Base-by-base conservation (phyloP, 2,888 invertebrate species). In the Apotomis betuletana region DNA sequence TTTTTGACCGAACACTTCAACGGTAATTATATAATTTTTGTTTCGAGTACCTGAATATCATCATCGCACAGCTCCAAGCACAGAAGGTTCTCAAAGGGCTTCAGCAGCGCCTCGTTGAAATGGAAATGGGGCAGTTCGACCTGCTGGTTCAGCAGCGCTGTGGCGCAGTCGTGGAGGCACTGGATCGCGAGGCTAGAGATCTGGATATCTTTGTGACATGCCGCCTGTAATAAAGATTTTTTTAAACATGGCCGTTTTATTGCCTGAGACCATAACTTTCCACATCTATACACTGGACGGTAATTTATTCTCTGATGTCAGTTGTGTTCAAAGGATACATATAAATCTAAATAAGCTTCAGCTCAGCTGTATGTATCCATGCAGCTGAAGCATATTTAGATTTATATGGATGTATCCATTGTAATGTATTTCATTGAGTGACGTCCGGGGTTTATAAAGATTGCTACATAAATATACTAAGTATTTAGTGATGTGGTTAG, bases 61-160 rank as follows among this genome's bases (percentile, higher is more conserved):
- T 96, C 95, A 87, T 98, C 98, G 86, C 98, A 98, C 9, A 98
- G 94, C 85, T 99, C 99, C 81, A 98, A 94, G 85, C 98, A 98
- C 0, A 99, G 93, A 55, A 99, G 94, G 85, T 98, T 98, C 89
- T 99, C 98, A 85, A 98, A 98, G 0, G 99, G 98, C 83, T 99
- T 98, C 78, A 99, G 95, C 8, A 99, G 93, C 0, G 98, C 97
- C 87, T 99, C 99, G 85, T 99, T 98, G 87, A 99, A 98, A 86
- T 99, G 98, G 89, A 98, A 99, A 89, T 98, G 97, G 0, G 98
- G 96, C 75, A 98, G 88, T 85, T 99, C 99, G 0, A 96, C 95
- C 86, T 97, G 97, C 82, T 97, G 97, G 80, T 97, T 97, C 63
- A 99, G 90, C 15, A 98, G 89, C 0, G 97, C 96, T 0, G 97